phyloP scores from a whole-genome alignment of 1,140 invertebrate genomes.

The Helicoverpa armigera region DNA sequence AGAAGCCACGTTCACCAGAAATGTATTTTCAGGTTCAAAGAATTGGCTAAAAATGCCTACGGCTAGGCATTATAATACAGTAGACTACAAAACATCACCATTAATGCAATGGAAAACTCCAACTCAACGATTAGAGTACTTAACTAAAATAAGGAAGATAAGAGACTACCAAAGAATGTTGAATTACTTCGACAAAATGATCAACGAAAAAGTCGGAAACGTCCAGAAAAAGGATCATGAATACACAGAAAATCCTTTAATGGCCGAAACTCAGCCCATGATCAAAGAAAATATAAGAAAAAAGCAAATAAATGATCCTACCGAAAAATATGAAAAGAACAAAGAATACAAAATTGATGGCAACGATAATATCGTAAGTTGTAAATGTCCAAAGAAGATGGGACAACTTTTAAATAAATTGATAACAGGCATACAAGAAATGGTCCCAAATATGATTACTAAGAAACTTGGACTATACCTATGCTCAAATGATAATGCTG shows the following conservation, averaged over 20 bases:
- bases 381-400: conserved; percentile 64
- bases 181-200: conserved; percentile 75
- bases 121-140: conserved; percentile 65
- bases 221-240: conserved; percentile 54
- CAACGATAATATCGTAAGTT: conserved; percentile 45
- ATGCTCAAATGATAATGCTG: neutral
- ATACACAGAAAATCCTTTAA: conserved; percentile 53
- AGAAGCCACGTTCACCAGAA: conserved; percentile 59
- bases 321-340: neutral
- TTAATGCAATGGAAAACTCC: conserved; percentile 68
- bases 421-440: conserved; percentile 59
- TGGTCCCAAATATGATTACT: conserved; percentile 57
- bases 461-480: neutral
- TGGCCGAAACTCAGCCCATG: conserved; percentile 51
- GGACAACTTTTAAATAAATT: conserved; percentile 62
- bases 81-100: conserved; percentile 74
- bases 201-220: conserved; percentile 64
- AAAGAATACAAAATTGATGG: conserved; percentile 19
- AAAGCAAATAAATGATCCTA: neutral
- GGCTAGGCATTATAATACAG: conserved; percentile 63
- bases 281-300: conserved; percentile 46
- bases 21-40: conserved; percentile 64
- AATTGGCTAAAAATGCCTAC: conserved; percentile 70
- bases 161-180: conserved; percentile 73
- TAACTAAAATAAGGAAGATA: conserved; percentile 72